Base-by-base conservation (phyloP, 2,888 invertebrate species). In the Nematopogon swammerdamellus region DNA sequence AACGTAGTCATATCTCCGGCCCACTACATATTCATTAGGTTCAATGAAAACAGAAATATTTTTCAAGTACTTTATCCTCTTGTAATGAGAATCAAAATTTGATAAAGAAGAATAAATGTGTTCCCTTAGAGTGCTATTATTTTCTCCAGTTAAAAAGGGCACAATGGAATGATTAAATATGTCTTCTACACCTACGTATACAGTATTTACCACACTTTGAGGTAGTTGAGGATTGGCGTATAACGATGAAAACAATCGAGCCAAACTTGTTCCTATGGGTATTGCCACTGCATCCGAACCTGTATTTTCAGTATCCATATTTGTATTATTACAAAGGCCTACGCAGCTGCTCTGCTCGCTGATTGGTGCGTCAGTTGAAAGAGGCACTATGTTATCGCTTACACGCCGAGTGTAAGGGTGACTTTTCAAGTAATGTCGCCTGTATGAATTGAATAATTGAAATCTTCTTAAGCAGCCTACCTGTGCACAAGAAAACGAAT, bases 371-470 rank as follows among this genome's bases (percentile, higher is more conserved):
- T n/a, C n/a, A n/a, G n/a, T n/a, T n/a, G n/a, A n/a, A n/a, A n/a
- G n/a, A n/a, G n/a, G n/a, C n/a, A n/a, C n/a, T n/a, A n/a, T n/a
- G n/a, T n/a, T n/a, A n/a, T n/a, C n/a, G n/a, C n/a, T n/a, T n/a
- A n/a, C n/a, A n/a, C n/a, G 25, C 25, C 25, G 25, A 25, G 25
- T 25, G 36, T 36, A 36, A 25, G 8, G n/a, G 36, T 51, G 45
- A 11, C 25, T 36, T 20, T 47, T 49, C 44, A 47, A 17, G 47
- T 49, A 51, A 20, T 49, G 49, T 29, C 49, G 43, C 45, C 49
- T 43, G 45, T 51, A 49, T 1, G 51, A 51, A 49, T 25, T 47
- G 36, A 51, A 51, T 8, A 49, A 20, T n/a, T 47, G 44, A 49
- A 42, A 49, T 19, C 20, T 18, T n/a, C 47, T 47, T 5, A 44